A percentile compares a stretch with the other conserved stretches of the same genome.
These are phyloP conservation scores for Hemibagrus guttatus DNA, from an alignment of 2,797 vertebrate species.

Conservation along the genomic window DNA sequence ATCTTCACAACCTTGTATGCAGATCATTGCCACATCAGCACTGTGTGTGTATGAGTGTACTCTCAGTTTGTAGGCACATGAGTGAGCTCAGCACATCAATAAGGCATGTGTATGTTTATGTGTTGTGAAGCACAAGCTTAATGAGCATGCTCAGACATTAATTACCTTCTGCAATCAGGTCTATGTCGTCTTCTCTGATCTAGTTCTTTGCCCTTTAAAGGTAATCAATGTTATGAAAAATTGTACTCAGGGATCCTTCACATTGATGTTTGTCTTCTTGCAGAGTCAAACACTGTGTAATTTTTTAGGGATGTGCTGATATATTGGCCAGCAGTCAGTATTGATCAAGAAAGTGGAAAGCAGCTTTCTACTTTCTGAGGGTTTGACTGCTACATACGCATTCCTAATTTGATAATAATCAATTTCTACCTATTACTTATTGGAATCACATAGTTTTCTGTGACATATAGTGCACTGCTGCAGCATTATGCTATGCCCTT, in stretches of 20 bases:
- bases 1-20: conserved; percentile 1
- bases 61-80: neutral
- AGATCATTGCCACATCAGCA: conserved; percentile 45
- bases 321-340: neutral
- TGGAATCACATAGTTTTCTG: neutral
- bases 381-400: neutral
- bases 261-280: neutral
- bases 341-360: neutral
- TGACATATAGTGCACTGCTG: neutral
- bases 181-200: conserved; percentile 22
- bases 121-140: conserved; percentile 30
- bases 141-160: conserved; percentile 47
- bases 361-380: neutral
- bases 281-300: neutral
- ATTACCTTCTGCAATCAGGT: conserved; percentile 48
- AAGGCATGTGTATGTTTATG: conserved; percentile 27
- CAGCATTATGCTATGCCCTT: neutral
- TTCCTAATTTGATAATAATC: neutral
- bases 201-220: conserved; percentile 46
- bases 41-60: conserved; percentile 19
- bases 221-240: conserved; percentile 36
- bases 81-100: conserved; percentile 31
- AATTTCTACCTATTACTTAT: neutral
- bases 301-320: conserved; percentile 1
- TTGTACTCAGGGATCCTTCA: conserved; percentile 11